Percentiles rank a stretch among this genome's conserved stretches.
Evolutionary conservation across 1,140 invertebrate species (phyloP).

Genomic region (Drosophila simulans): DNA sequence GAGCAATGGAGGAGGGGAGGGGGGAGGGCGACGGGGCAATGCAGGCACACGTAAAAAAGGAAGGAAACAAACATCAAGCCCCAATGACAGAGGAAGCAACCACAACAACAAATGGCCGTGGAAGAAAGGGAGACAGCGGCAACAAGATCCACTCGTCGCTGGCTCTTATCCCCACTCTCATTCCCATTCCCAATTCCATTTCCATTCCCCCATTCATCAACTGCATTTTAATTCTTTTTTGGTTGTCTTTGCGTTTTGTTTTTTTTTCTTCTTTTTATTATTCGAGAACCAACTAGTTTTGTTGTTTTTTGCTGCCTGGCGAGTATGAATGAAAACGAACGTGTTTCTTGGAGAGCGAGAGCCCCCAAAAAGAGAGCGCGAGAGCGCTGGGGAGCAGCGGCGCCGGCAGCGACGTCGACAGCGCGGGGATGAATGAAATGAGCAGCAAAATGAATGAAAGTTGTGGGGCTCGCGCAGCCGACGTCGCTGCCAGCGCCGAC

Average conservation of each 20-base stretch:
- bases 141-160: slow-evolving; percentile 50
- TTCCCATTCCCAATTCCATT: slow-evolving; percentile 32
- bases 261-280: neutral
- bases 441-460: slow-evolving; percentile 76
- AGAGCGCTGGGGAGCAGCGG: slow-evolving; percentile 18
- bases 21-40: neutral
- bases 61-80: slow-evolving; percentile 79
- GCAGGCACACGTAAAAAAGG: slow-evolving; percentile 64
- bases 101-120: neutral
- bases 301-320: slow-evolving; percentile 48
- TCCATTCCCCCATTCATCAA: slow-evolving; percentile 73
- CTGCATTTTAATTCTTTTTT: slow-evolving; percentile 63
- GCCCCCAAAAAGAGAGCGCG: slow-evolving; percentile 27
- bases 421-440: slow-evolving; percentile 61
- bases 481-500: slow-evolving; percentile 8
- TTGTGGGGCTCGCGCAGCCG: slow-evolving; percentile 45
- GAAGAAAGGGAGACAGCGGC: slow-evolving; percentile 23
- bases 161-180: slow-evolving; percentile 42
- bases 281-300: slow-evolving; percentile 64
- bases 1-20: slow-evolving; percentile 5
- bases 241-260: slow-evolving; percentile 38
- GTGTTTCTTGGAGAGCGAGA: slow-evolving; percentile 60
- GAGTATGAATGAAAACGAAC: slow-evolving; percentile 81
- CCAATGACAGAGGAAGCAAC: slow-evolving; percentile 53
- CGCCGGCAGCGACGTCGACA: slow-evolving; percentile 24